Evolutionary conservation across 2,888 invertebrate species (phyloP).

Genomic region (Acronicta aceris): DNA sequence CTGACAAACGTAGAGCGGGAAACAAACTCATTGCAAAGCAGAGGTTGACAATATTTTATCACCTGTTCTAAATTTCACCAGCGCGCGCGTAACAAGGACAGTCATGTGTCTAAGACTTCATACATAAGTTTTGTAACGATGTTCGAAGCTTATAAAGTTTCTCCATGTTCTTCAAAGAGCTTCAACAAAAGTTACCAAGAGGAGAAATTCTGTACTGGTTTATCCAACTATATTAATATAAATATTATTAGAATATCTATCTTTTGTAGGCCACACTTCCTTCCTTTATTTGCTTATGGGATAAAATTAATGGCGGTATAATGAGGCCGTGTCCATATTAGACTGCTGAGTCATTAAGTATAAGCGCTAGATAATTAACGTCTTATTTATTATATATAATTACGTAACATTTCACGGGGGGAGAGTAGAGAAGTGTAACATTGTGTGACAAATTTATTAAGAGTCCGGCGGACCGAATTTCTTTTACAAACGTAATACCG

Average conservation of each 20-base stretch:
- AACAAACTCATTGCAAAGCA: too few relatives aligned
- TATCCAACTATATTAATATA: neutral
- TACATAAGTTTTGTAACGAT: slow-evolving; percentile 8
- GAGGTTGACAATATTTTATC: too few relatives aligned
- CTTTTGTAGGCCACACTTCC: slow-evolving; percentile 1
- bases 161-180: slow-evolving; percentile 12
- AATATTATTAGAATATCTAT: slow-evolving; percentile 6
- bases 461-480: too few relatives aligned
- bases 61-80: too few relatives aligned
- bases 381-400: neutral
- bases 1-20: too few relatives aligned
- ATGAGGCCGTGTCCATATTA: slow-evolving; percentile 2
- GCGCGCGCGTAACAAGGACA: slow-evolving; percentile 6
- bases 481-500: too few relatives aligned
- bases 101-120: slow-evolving; percentile 2
- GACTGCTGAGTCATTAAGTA: slow-evolving; percentile 2
- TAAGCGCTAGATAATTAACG: too few relatives aligned
- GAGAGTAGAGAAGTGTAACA: too few relatives aligned
- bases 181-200: slow-evolving; percentile 17
- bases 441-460: too few relatives aligned
- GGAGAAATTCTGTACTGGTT: neutral
- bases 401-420: too few relatives aligned
- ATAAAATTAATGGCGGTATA: slow-evolving; percentile 4
- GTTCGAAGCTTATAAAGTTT: slow-evolving; percentile 27
- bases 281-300: slow-evolving; percentile 1